phyloP scores from a whole-genome alignment of 1,140 invertebrate genomes.

The Ips nitidus region DNA sequence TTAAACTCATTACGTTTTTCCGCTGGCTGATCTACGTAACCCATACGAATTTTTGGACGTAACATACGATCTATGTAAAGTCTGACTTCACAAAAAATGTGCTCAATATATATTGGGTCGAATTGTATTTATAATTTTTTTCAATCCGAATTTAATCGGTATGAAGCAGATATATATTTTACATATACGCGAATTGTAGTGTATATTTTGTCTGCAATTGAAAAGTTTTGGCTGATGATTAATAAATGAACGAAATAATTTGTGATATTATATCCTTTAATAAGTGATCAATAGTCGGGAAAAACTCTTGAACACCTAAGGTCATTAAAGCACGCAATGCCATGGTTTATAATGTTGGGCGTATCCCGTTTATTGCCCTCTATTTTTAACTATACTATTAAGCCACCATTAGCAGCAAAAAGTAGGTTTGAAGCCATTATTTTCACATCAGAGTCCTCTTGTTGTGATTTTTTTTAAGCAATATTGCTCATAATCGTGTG shows the following conservation, averaged over 20 bases:
- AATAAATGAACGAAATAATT: not conserved
- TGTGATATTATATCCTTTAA: not conserved
- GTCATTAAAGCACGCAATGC: slow-evolving; percentile 10
- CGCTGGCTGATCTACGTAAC: slow-evolving; percentile 14
- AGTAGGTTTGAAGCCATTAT: too few species aligned
- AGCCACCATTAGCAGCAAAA: not conserved
- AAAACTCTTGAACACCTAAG: not conserved
- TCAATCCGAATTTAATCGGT: not conserved
- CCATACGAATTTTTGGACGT: slow-evolving; percentile 25
- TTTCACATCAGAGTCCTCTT: too few species aligned
- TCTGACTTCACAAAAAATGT: slow-evolving; percentile 7
- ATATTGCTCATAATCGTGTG: too few species aligned
- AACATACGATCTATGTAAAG: slow-evolving; percentile 16
- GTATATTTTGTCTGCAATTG: too few species aligned
- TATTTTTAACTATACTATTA: slow-evolving; percentile 11
- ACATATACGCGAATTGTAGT: too few species aligned
- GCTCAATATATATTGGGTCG: not conserved
- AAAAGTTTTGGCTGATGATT: too few species aligned
- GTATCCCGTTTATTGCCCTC: slow-evolving; percentile 10
- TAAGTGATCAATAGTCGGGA: not conserved
- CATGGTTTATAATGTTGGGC: slow-evolving; percentile 2
- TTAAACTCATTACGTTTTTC: slow-evolving; percentile 27
- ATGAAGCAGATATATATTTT: not conserved
- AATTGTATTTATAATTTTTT: not conserved
- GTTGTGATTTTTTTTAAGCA: too few species aligned